phyloP scores from a whole-genome alignment of 2,113 vertebrate genomes.

The Pluvianellus socialis region DNA sequence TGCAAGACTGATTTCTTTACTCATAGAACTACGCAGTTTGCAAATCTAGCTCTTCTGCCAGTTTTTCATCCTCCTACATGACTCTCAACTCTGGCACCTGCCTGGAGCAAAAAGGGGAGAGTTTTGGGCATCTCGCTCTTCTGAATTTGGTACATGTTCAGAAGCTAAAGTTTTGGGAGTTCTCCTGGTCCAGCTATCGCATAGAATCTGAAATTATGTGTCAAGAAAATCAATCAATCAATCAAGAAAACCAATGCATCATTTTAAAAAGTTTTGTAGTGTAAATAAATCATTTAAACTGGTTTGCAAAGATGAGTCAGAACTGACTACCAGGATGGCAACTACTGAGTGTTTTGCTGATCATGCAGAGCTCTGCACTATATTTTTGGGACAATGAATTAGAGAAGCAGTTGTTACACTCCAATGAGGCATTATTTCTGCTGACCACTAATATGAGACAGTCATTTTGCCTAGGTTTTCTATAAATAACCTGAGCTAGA shows the following conservation, averaged over 20 bases:
- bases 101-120: neutral
- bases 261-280: neutral
- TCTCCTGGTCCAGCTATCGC: neutral
- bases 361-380: neutral
- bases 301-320: neutral
- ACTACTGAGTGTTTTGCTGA: neutral
- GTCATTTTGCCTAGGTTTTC: neutral
- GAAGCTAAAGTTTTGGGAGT: neutral
- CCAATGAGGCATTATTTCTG: neutral
- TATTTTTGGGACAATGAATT: neutral
- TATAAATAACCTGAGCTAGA: neutral
- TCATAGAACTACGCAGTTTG: neutral
- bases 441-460: neutral
- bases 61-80: neutral
- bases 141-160: neutral
- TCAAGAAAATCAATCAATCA: neutral
- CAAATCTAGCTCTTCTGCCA: neutral
- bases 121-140: neutral
- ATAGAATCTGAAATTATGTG: neutral
- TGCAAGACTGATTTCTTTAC: neutral
- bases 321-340: neutral
- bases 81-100: neutral
- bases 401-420: neutral
- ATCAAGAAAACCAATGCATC: neutral
- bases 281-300: neutral